These are phyloP conservation scores for Macrosiphum euphorbiae DNA, from an alignment of 2,888 invertebrate genomes.

Conservation along the genomic window DNA sequence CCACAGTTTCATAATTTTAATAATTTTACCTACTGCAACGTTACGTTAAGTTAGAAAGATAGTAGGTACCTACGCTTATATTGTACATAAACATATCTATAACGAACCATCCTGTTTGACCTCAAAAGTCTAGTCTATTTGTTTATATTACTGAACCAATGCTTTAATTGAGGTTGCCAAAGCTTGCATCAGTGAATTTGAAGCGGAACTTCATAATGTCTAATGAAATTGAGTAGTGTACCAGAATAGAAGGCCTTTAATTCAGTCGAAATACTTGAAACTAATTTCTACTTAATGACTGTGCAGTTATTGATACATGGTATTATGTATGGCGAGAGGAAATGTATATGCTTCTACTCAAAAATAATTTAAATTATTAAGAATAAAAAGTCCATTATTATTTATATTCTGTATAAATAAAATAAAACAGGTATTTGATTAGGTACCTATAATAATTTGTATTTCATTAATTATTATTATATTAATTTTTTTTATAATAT, in stretches of 20 bases:
- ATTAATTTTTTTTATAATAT: background rate
- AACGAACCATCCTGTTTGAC: background rate
- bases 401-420: background rate
- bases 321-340: background rate
- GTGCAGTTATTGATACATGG: background rate
- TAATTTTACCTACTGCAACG: background rate
- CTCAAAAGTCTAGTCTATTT: constrained; percentile 1
- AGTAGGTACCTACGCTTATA: background rate
- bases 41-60: background rate
- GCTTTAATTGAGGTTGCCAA: constrained; percentile 10
- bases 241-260: background rate
- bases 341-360: background rate
- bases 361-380: background rate
- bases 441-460: no score
- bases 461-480: background rate
- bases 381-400: background rate
- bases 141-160: constrained; percentile 9
- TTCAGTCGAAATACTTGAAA: background rate
- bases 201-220: background rate
- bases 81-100: background rate
- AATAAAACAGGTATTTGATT: background rate
- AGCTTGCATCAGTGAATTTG: background rate
- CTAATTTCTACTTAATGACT: background rate
- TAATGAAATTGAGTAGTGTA: background rate
- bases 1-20: background rate